Base-by-base conservation (phyloP, 2,113 vertebrate genomes). In the Percina caprodes region DNA sequence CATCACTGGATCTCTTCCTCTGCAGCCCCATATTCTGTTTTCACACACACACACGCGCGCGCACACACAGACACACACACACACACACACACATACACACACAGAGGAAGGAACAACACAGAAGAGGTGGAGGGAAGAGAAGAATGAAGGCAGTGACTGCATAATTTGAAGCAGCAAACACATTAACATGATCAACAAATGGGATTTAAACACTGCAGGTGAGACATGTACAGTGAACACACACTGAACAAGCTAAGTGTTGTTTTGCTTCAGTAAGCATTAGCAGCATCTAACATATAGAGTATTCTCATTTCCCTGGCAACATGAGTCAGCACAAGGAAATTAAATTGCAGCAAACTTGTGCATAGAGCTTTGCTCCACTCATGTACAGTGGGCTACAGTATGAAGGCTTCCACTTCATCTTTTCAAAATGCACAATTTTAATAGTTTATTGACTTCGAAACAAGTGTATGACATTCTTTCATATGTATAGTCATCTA, bases 81-180 rank as follows among this genome's bases (percentile, higher is more conserved):
- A 77, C 63, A 69, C 51, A 68, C 54, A 81, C 67, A 77, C 68
- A 68, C 79, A 59, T 21, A 48, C 63, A 66, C 39, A 18, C 26
- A 55, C 56, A 74, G 63, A 66, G 65, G 15, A n/a, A 55, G 24
- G 5, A 69, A 55, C 51, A 45, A 82, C 9, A 30, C 14, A 19
- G 15, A 19, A 74, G 69, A 70, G 61, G 24, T 54, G 18, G 56
- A 62, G 58, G 19, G 45, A 69, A 30, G 42, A 26, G 55, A 75
- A 82, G 81, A 81, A 78, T 72, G 54, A 77, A 85, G 55, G 83
- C 79, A 86, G 58, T 78, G 69, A 81, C 73, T 65, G 78, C 77
- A 81, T 84, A 48, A 85, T 88, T 85, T 88, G 67, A 88, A 80
- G 60, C 61, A 55, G 77, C 61, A 74, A 82, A 83, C 48, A 48